These are phyloP conservation scores for Alcis repandata DNA, from an alignment of 2,888 invertebrate genomes.

Conservation along the genomic window DNA sequence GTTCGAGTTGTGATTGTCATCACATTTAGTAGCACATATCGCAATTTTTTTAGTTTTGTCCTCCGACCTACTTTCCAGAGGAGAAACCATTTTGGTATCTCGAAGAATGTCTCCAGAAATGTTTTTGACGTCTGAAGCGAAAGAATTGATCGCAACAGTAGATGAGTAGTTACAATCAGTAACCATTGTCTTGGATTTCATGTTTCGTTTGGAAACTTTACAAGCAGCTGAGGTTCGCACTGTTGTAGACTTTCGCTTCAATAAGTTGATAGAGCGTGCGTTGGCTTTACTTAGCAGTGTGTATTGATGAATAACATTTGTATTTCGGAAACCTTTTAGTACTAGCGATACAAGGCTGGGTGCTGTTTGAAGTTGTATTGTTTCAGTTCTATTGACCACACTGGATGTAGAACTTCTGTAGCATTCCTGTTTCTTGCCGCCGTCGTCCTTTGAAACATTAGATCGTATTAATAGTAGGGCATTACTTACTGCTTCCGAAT, in stretches of 20 bases:
- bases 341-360: constrained; percentile 33
- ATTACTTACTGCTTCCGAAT: neutral
- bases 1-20: constrained; percentile 13
- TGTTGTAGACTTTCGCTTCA: constrained; percentile 37
- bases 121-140: neutral
- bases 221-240: neutral
- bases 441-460: neutral
- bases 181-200: neutral
- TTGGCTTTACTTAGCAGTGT: neutral
- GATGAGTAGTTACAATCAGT: neutral
- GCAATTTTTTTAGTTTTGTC: neutral
- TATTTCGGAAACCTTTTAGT: constrained; percentile 30
- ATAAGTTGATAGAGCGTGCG: constrained; percentile 4
- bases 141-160: constrained; percentile 5
- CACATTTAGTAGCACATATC: constrained; percentile 1
- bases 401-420: neutral
- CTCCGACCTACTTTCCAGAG: neutral
- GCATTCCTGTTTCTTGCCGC: neutral
- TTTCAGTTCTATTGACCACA: neutral
- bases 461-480: neutral
- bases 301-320: constrained; percentile 12
- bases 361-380: neutral
- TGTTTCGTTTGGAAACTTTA: constrained; percentile 35
- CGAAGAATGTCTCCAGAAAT: neutral
- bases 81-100: constrained; percentile 1